These are phyloP conservation scores for Capreolus pygargus DNA, from an alignment of 2,113 vertebrate genomes.

Conservation along the genomic window DNA sequence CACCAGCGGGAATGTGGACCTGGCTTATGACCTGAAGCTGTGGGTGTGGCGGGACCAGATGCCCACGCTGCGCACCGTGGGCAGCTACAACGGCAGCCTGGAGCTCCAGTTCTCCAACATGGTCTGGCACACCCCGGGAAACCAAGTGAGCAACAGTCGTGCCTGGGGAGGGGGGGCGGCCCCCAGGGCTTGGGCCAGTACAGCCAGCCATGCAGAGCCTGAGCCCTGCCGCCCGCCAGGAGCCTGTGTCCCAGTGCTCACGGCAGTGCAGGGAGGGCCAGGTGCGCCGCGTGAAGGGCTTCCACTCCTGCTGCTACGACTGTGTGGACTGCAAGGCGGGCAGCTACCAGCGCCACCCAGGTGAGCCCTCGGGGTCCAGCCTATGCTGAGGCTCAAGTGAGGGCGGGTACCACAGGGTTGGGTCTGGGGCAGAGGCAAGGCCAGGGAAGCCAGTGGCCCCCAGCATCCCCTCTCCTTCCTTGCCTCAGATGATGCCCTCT, in stretches of 20 bases:
- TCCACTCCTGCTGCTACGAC: conserved; percentile 88
- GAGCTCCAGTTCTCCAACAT: conserved; percentile 74
- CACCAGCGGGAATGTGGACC: conserved; percentile 79
- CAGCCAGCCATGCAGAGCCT: fast-evolving
- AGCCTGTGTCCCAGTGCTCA: conserved; percentile 88
- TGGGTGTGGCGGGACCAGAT: conserved; percentile 81
- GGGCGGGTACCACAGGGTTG: fast-evolving
- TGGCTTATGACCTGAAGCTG: conserved; percentile 83
- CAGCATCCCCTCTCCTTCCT: neutral
- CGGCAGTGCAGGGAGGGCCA: conserved; percentile 84
- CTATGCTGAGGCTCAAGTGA: fast-evolving
- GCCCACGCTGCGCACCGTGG: conserved; percentile 73
- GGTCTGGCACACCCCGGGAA: conserved; percentile 81
- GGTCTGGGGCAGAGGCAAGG: neutral
- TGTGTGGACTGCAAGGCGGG: conserved; percentile 88
- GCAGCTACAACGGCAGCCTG: conserved; percentile 79
- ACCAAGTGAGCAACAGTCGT: neutral
- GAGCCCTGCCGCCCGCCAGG: conserved; percentile 70
- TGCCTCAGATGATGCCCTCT: conserved; percentile 83
- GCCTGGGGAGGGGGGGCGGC: fast-evolving
- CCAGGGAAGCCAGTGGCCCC: neutral
- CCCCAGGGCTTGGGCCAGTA: neutral
- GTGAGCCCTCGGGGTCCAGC: neutral
- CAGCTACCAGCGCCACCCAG: conserved; percentile 78
- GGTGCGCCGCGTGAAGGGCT: conserved; percentile 74